A percentile compares a stretch with the other conserved stretches of the same genome.
Conservation (phyloP, 2,888 invertebrate genomes). For the Matsumyia berberina region DNA sequence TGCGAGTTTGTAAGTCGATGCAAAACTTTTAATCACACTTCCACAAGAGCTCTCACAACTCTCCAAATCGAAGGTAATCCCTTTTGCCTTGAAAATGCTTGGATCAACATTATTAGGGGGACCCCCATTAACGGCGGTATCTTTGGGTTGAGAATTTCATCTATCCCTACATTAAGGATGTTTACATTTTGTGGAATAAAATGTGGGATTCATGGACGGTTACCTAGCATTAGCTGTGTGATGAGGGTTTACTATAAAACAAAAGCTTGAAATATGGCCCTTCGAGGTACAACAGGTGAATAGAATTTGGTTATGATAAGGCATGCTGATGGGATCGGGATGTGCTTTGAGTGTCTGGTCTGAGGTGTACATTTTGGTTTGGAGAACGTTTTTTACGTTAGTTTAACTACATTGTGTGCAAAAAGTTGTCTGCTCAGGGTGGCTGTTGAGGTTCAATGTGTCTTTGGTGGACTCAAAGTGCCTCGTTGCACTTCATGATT, state of each 20-base stretch:
- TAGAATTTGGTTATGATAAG: no score
- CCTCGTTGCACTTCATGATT: no score
- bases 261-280: background rate
- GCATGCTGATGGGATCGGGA: no score
- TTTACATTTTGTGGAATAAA: constrained; percentile 18
- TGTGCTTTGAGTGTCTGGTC: no score
- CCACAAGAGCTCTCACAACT: background rate
- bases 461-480: no score
- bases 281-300: constrained; percentile 19
- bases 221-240: background rate
- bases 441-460: no score
- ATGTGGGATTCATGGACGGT: background rate
- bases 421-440: no score
- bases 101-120: constrained; percentile 11
- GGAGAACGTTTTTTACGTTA: no score
- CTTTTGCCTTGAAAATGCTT: constrained; percentile 4
- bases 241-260: background rate
- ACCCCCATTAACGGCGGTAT: constrained; percentile 1
- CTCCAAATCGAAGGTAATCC: constrained; percentile 7
- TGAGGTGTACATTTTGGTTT: no score
- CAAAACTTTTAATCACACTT: constrained; percentile 32
- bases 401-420: no score
- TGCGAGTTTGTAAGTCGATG: background rate
- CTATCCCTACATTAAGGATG: constrained; percentile 14
- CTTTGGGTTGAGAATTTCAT: background rate